These are phyloP conservation scores for Ciona savignyi DNA, from an alignment of 23 tunicate species.

Conservation along the genomic window DNA sequence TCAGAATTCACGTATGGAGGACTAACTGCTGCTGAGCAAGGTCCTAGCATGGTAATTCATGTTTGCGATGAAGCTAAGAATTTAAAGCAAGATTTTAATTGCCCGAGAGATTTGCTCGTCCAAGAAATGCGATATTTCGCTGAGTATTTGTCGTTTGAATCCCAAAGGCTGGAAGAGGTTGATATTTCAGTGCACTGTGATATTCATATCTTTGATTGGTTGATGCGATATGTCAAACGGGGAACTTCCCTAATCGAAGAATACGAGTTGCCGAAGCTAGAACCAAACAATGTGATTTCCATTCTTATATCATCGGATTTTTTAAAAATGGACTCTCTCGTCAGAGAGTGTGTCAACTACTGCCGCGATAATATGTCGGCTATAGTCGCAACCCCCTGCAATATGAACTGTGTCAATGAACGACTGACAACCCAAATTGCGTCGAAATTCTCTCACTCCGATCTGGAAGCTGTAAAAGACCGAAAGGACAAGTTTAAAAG, in stretches of 20 bases:
- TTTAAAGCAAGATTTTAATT: conserved; percentile 77
- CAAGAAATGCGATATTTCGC: conserved; percentile 97
- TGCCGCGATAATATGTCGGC: conserved; percentile 79
- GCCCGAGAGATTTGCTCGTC: conserved; percentile 89
- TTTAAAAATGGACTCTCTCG: conserved; percentile 90
- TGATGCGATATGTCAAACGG: conserved; percentile 92
- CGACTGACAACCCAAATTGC: conserved; percentile 57
- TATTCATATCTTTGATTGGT: conserved; percentile 93
- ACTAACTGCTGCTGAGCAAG: no score
- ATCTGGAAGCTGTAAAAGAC: conserved; percentile 83
- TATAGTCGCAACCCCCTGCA: conserved; percentile 86
- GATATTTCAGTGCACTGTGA: conserved; percentile 99
- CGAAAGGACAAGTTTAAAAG: conserved; percentile 92
- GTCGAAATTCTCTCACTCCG: conserved; percentile 50
- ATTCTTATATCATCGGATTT: conserved; percentile 94
- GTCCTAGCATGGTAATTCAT: conserved; percentile 85
- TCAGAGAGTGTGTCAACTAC: conserved; percentile 66
- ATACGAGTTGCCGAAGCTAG: conserved; percentile 52
- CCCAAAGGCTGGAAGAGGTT: conserved; percentile 84
- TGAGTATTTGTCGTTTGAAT: conserved; percentile 80
- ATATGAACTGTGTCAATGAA: conserved; percentile 94
- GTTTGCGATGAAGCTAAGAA: conserved; percentile 96
- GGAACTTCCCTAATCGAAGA: conserved; percentile 44
- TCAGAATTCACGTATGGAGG: no score
- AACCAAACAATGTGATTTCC: conserved; percentile 84